Evolutionary conservation across 2,888 invertebrate species (phyloP).

Genomic region (Pyrochroa serraticornis): DNA sequence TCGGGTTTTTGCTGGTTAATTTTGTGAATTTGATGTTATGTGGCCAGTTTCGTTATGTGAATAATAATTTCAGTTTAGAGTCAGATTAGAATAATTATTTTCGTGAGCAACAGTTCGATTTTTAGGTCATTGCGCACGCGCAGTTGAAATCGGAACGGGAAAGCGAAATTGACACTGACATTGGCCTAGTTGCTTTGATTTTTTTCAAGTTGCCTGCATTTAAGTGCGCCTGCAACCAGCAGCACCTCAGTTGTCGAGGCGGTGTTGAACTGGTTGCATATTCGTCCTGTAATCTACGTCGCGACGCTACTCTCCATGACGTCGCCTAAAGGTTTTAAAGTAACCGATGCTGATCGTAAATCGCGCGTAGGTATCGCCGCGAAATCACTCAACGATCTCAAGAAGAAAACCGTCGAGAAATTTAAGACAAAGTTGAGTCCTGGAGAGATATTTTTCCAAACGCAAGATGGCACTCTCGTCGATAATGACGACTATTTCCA

Average conservation of each 20-base stretch:
- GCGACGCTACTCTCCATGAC: slow-evolving; percentile 39
- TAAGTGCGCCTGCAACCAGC: slow-evolving; percentile 39
- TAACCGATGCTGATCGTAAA: slow-evolving; percentile 70
- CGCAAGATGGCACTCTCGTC: slow-evolving; percentile 71
- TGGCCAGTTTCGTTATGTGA: no score
- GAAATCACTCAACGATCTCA: slow-evolving; percentile 68
- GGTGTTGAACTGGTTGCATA: slow-evolving; percentile 27
- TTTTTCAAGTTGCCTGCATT: slow-evolving; percentile 38
- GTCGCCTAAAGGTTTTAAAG: slow-evolving; percentile 73
- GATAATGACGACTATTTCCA: slow-evolving; percentile 79
- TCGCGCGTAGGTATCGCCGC: slow-evolving; percentile 76
- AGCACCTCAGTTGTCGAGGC: slow-evolving; percentile 33
- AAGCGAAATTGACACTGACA: slow-evolving; percentile 47
- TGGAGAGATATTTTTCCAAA: slow-evolving; percentile 52
- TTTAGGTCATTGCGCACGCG: slow-evolving; percentile 30
- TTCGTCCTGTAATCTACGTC: not conserved
- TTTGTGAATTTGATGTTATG: no score
- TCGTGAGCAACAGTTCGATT: no score
- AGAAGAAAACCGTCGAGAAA: slow-evolving; percentile 71
- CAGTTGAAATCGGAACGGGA: slow-evolving; percentile 37
- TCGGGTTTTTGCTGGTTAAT: no score
- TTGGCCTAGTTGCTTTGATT: slow-evolving; percentile 47
- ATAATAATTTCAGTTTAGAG: no score
- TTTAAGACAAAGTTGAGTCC: slow-evolving; percentile 52
- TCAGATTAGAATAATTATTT: no score